Base-by-base conservation (phyloP, 2,797 vertebrate genomes). In the Enteromius trimaculatus region DNA sequence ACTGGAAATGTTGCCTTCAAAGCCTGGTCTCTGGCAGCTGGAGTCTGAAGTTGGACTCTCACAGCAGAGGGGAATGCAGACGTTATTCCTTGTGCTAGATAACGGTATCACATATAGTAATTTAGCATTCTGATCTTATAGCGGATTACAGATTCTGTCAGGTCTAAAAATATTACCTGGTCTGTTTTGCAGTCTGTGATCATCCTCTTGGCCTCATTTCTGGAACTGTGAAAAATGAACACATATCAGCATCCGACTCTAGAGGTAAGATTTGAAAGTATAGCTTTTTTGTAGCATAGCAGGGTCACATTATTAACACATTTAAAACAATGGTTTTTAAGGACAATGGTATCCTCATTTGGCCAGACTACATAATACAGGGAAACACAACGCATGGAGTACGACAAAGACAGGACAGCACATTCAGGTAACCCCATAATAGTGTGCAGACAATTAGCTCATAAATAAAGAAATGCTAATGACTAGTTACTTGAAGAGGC, bases 361-460 rank as follows among this genome's bases (percentile, higher is more conserved):
- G 84, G 98, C 97, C 85, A 95, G 98, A 92, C 89, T 99, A 83
- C 92, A 97, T 86, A 97, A 96, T 85, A 83, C 64, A n/a, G 97
- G 97, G 76, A 94, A 94, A 84, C 96, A 96, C 86, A 99, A 99
- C 72, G 98, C 98, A 62, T 99, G 98, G 98, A 99, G 97, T 87
- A 92, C 94, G 69, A 90, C 93, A 0, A 9, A 80, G 58, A 66
- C 89, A 49, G 77, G 49, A 21, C 86, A 95, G 83, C 97, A 96
- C 96, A 97, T 99, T 86, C 97, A 99, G 97, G 98, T 99, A 86
- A 53, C 39, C 16, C 16, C 17, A 76, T 42, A 42, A 81, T 29
- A 19, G 10, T 47, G 13, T 34, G 42, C 34, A 69, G 11, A 37
- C 16, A 64, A 39, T 42, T 55, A 58, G 10, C 6, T 13, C 13